Percentiles rank a stretch among this genome's conserved stretches.
Conservation (phyloP, 2,797 vertebrate genomes). For the Enteromius thamalakanensis region DNA sequence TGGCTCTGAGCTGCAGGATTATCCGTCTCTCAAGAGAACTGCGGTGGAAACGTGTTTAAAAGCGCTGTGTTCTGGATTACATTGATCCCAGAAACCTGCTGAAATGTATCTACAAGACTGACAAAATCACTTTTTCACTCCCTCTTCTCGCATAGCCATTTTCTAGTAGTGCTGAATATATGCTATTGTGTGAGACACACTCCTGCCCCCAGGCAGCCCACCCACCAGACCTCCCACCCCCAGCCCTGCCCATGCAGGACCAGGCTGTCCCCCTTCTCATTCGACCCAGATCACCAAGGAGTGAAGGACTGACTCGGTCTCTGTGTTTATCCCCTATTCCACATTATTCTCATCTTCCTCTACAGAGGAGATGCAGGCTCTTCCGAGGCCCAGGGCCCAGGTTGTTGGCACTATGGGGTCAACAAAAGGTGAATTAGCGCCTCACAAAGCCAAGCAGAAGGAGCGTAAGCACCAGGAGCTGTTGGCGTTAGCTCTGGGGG, state of each 20-base stretch:
- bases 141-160: slow-evolving; percentile 44
- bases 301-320: slow-evolving; percentile 7
- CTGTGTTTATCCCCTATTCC: slow-evolving; percentile 58
- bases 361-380: slow-evolving; percentile 76
- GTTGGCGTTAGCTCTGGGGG: slow-evolving; percentile 89
- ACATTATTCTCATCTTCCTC: slow-evolving; percentile 50
- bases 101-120: slow-evolving; percentile 70
- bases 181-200: slow-evolving; percentile 89
- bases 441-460: slow-evolving; percentile 81
- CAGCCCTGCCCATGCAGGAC: slow-evolving; percentile 49
- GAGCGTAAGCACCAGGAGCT: slow-evolving; percentile 90
- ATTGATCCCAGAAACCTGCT: slow-evolving; percentile 75
- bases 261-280: slow-evolving; percentile 56
- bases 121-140: slow-evolving; percentile 40
- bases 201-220: slow-evolving; percentile 84
- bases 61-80: slow-evolving; percentile 65
- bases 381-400: slow-evolving; percentile 74
- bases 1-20: not conserved
- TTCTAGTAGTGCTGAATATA: slow-evolving; percentile 75
- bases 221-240: slow-evolving; percentile 67
- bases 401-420: slow-evolving; percentile 67
- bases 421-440: slow-evolving; percentile 78
- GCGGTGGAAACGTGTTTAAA: slow-evolving; percentile 63
- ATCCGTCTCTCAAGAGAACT: not conserved
- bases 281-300: slow-evolving; percentile 31